Base-by-base conservation (phyloP, 1,140 invertebrate species). In the Cyclina sinensis region DNA sequence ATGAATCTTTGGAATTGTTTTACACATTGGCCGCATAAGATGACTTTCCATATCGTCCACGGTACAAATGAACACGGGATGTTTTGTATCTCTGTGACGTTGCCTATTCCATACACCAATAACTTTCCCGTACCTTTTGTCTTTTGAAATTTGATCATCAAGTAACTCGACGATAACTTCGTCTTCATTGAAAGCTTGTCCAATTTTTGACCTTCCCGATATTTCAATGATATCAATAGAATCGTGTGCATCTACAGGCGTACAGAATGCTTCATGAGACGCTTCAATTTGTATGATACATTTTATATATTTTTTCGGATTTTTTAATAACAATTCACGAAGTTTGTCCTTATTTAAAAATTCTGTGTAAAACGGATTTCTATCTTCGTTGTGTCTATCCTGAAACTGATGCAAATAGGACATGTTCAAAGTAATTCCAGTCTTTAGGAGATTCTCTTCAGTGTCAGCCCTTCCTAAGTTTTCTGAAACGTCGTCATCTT, bases 141-240 rank as follows among this genome's bases (percentile, higher is more conserved):
- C 32, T 30, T 68, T 80, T 24, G 68, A 0, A 18, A 82, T 24
- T 46, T 78, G 39, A 24, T 90, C 73, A 30, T 88, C 87, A 12
- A 93, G 68, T 14, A 95, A 54, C 82, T 94, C 89, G 0, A 95
- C 94, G 24, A 93, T 78, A n/a, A 95, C 94, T 46, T 91, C 91
- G 89, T 95, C 94, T 46, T 90, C 92, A 30, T 89, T 89, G 86
- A 93, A 94, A 7, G 91, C 84, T 73, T 86, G 91, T 12, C 94
- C 94, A 85, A 91, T 92, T 86, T 92, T 94, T 51, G 91, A 91
- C 81, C 94, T 79, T 0, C 94, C 92, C 2, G 78, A 86, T 18
- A 95, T 94, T 51, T 91, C 80, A 57, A 95, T 93, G 18, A 90
- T 79, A 21, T 79, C 54, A n/a, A 89, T 48, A n/a, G 43, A 48